Conservation (phyloP, 2,113 vertebrate genomes). For the Cryptotis parvus region DNA sequence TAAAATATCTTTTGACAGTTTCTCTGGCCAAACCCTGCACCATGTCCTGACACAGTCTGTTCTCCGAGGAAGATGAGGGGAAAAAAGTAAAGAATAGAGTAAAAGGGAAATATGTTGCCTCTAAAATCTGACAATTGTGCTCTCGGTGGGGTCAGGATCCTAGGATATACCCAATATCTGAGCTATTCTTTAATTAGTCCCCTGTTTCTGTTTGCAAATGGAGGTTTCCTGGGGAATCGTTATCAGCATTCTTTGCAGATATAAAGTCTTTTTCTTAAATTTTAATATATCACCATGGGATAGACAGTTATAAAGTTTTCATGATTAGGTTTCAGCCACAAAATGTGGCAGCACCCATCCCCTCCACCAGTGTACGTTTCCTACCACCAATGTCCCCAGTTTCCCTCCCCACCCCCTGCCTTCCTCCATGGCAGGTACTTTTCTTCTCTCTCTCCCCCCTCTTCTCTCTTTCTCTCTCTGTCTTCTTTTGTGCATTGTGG, state of each 20-base stretch:
- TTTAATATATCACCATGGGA: no score
- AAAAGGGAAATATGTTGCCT: neutral
- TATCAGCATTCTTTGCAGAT: conserved; percentile 45
- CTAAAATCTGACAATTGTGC: neutral
- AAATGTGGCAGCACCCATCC: no score
- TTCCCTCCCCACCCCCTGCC: no score
- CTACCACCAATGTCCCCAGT: no score
- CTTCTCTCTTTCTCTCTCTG: no score
- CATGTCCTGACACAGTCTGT: neutral
- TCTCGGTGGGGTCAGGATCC: neutral
- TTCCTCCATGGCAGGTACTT: no score
- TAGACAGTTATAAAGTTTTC: no score
- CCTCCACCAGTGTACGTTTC: no score
- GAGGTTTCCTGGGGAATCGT: conserved; percentile 13
- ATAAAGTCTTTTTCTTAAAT: no score
- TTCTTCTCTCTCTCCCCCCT: no score
- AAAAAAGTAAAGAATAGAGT: neutral
- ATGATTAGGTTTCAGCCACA: no score
- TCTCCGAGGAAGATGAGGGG: conserved; percentile 12
- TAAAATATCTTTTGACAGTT: neutral
- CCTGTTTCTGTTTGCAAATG: conserved; percentile 47
- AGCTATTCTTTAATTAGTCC: conserved; percentile 26
- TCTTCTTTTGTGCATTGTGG: no score
- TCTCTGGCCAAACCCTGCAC: neutral
- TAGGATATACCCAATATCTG: neutral